Base-by-base conservation (phyloP, 2,113 vertebrate genomes). In the Tachysurus vachellii region DNA sequence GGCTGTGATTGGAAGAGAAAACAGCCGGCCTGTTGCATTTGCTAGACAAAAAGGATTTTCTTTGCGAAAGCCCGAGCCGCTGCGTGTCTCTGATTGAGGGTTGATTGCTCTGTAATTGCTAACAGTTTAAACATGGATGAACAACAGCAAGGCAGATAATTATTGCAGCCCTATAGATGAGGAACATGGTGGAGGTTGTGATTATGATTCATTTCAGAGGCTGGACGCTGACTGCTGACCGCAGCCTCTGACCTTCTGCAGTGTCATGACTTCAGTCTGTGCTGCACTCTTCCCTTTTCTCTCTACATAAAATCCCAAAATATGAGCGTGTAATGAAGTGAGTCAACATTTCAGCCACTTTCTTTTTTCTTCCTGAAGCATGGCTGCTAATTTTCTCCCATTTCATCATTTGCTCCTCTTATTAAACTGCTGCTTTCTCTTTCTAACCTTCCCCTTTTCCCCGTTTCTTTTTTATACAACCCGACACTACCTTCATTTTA, bases 21-120 rank as follows among this genome's bases (percentile, higher is more conserved):
- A 23, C 71, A 80, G 73, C 80, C 56, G 66, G 86, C 57, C 83
- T 53, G 73, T 82, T 82, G 79, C 31, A 2, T 42, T 5, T 76
- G 59, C 42, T 10, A 56, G 70, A 77, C 57, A 66, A 66, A 66
- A 21, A 36, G 19, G n/a, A 61, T 47, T 82, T 87, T 87, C 59
- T 83, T 21, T 61, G 75, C 36, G 50, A 86, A 86, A 71, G 73
- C 77, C 44, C 13, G 36, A 16, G 81, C 66, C 36, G 26, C 8
- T 26, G 75, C 23, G 21, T 28, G 53, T 62, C 11, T 89, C 81
- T 76, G 82, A 44, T 85, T 76, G 87, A 87, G 14, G 64, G n/a
- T 42, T 89, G 86, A 88, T 86, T 89, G 88, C 68, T 81, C 42
- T 89, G 80, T 86, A 89, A 89, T 89, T 89, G 73, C 80, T 42